phyloP scores from a whole-genome alignment of 2,888 invertebrate genomes.

The Lasioglossum marginatum region DNA sequence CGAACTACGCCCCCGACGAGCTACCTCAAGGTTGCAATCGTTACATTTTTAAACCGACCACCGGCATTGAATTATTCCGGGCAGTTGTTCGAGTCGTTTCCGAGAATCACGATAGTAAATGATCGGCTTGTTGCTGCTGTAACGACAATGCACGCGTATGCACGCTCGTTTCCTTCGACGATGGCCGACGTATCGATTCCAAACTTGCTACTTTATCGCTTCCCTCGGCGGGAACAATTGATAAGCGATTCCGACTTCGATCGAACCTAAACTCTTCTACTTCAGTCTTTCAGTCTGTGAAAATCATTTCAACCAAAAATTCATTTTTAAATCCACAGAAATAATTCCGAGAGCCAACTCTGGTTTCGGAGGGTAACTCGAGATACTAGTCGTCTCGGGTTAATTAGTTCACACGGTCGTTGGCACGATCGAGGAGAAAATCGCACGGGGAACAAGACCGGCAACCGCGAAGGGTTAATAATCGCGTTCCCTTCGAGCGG shows the following conservation, averaged over 20 bases:
- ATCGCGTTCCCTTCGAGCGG: neutral
- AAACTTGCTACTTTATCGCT: slow-evolving; percentile 26
- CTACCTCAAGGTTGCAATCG: neutral
- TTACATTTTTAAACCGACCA: neutral
- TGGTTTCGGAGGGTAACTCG: neutral
- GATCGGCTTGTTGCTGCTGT: slow-evolving; percentile 36
- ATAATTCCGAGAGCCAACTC: neutral
- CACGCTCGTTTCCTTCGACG: slow-evolving; percentile 33
- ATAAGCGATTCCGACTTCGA: neutral
- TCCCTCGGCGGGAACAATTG: neutral
- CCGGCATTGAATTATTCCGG: slow-evolving; percentile 48
- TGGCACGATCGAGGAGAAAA: neutral
- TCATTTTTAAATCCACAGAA: too few relatives aligned
- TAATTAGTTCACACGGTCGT: neutral
- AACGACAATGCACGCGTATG: neutral
- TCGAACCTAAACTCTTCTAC: neutral
- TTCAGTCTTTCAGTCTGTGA: too few relatives aligned
- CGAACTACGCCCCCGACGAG: slow-evolving; percentile 25
- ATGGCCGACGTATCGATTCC: slow-evolving; percentile 35
- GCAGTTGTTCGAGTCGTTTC: neutral
- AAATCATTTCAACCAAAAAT: too few relatives aligned
- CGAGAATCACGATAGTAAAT: slow-evolving; percentile 39
- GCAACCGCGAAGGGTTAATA: slow-evolving; percentile 14
- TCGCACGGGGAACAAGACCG: neutral
- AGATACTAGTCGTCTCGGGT: neutral